A percentile compares a stretch with the other conserved stretches of the same genome.
phyloP scores from a whole-genome alignment of 2,113 vertebrate genomes.

The Gobiocypris rarus region DNA sequence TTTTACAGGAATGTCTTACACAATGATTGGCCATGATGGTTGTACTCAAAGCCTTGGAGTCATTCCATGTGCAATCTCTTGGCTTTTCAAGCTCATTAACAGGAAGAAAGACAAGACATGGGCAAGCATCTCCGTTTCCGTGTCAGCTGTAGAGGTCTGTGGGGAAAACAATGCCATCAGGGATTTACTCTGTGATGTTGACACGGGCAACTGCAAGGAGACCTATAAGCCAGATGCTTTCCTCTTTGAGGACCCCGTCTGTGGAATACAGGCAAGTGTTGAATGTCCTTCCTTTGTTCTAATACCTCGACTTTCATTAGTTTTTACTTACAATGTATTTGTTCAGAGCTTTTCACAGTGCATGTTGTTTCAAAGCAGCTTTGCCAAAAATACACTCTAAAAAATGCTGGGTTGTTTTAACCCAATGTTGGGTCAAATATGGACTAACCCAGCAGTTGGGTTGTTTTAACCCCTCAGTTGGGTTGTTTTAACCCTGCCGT shows the following conservation, averaged over 20 bases:
- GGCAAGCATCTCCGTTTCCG: slow-evolving; percentile 91
- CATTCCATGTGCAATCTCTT: slow-evolving; percentile 95
- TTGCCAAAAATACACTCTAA: neutral
- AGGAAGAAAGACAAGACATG: slow-evolving; percentile 94
- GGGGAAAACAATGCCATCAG: slow-evolving; percentile 92
- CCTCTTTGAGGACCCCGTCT: slow-evolving; percentile 91
- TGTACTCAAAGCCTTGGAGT: slow-evolving; percentile 88
- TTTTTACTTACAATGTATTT: neutral
- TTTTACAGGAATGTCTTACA: slow-evolving; percentile 90
- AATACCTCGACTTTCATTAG: neutral
- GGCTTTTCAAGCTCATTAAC: slow-evolving; percentile 95
- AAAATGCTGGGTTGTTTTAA: too few species aligned
- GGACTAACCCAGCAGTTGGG: too few species aligned
- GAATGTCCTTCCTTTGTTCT: neutral
- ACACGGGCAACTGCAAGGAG: slow-evolving; percentile 83
- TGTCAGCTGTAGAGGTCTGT: slow-evolving; percentile 94
- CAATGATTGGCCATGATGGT: slow-evolving; percentile 93
- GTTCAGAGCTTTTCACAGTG: neutral
- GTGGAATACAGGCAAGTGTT: slow-evolving; percentile 88
- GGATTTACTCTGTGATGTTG: slow-evolving; percentile 90
- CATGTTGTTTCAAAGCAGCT: neutral
- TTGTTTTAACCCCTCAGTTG: too few species aligned
- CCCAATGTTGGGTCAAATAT: too few species aligned
- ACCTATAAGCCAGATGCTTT: slow-evolving; percentile 88
- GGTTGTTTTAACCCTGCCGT: too few species aligned